Evolutionary conservation across 2,888 invertebrate species (phyloP).

Genomic region (Bhutanitis thaidina): DNA sequence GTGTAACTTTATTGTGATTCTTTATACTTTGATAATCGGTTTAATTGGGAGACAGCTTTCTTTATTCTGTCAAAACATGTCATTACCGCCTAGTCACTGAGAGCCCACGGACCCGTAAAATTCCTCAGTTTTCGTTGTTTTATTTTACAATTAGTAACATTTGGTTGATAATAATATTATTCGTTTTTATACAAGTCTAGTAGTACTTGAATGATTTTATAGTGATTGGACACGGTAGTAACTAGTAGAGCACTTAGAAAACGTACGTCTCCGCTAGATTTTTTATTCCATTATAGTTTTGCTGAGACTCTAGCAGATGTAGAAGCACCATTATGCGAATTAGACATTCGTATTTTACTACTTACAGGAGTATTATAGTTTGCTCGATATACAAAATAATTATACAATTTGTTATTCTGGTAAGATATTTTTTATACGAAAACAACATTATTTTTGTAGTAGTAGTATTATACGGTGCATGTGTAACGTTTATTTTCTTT

Average conservation of each 20-base stretch:
- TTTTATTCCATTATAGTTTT: constrained; percentile 51
- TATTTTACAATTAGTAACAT: constrained; percentile 64
- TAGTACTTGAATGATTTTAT: constrained; percentile 53
- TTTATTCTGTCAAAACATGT: constrained; percentile 45
- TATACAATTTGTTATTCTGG: constrained; percentile 76
- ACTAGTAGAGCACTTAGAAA: constrained; percentile 72
- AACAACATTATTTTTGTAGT: constrained; percentile 74
- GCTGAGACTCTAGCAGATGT: constrained; percentile 61
- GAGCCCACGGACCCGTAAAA: constrained; percentile 67
- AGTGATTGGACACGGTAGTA: constrained; percentile 71
- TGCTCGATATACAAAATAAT: constrained; percentile 69
- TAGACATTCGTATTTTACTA: constrained; percentile 43
- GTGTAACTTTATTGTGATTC: constrained; percentile 40
- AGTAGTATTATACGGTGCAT: constrained; percentile 76
- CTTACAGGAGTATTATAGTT: constrained; percentile 70
- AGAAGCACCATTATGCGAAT: constrained; percentile 33
- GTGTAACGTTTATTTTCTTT: constrained; percentile 65
- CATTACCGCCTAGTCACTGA: constrained; percentile 79
- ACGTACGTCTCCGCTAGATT: constrained; percentile 74
- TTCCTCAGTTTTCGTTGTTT: constrained; percentile 49
- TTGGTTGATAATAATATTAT: constrained; percentile 71
- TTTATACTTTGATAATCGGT: constrained; percentile 34
- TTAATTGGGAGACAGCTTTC: constrained; percentile 47
- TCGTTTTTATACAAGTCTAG: constrained; percentile 71
- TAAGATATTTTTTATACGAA: constrained; percentile 75